phyloP scores from a whole-genome alignment of 2,888 invertebrate species.

The Xiphydria camelus region DNA sequence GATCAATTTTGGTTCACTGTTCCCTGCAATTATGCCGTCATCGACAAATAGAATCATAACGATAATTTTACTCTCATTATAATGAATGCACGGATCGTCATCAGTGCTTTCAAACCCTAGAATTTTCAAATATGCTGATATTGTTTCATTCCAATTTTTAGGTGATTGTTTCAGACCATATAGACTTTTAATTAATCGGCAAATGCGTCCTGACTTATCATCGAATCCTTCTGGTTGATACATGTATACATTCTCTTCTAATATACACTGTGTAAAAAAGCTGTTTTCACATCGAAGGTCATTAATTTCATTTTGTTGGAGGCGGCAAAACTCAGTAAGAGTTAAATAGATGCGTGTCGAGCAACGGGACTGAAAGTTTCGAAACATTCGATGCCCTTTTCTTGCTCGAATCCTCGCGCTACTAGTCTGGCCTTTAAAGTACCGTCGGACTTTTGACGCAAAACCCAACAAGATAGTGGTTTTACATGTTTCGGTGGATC shows the following conservation, averaged over 20 bases:
- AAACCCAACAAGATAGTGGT: conserved; percentile 34
- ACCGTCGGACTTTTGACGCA: conserved; percentile 30
- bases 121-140: conserved; percentile 26
- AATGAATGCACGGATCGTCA: conserved; percentile 37
- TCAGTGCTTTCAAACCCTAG: conserved; percentile 29
- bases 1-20: conserved; percentile 19
- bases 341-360: conserved; percentile 27
- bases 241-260: conserved; percentile 30
- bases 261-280: conserved; percentile 28
- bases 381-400: conserved; percentile 31
- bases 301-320: conserved; percentile 21
- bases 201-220: conserved; percentile 23
- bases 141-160: conserved; percentile 33
- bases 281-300: conserved; percentile 31
- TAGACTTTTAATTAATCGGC: conserved; percentile 32
- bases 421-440: conserved; percentile 31
- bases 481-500: conserved; percentile 20
- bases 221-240: conserved; percentile 34
- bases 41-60: conserved; percentile 30
- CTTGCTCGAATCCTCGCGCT: conserved; percentile 35
- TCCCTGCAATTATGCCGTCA: conserved; percentile 31
- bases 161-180: conserved; percentile 41
- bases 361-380: conserved; percentile 40
- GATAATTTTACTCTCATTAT: conserved; percentile 25
- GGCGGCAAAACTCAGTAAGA: conserved; percentile 31